Evolutionary conservation across 2,888 invertebrate genomes (phyloP), one percentile per base, ranked within the genome.

Genomic region (Mesochorus sp.): DNA sequence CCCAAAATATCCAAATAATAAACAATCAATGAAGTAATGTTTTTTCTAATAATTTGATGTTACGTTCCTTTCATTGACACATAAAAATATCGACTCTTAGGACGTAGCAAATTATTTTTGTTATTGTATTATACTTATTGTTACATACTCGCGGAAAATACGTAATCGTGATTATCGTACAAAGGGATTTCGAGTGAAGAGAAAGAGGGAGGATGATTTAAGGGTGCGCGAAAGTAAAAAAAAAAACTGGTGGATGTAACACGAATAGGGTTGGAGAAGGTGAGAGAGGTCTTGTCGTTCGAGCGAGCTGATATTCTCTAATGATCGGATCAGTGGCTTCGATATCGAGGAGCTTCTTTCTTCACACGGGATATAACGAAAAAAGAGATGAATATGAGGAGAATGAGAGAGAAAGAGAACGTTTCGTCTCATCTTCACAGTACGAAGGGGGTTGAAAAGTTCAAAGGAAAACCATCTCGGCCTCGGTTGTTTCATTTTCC

Each of bases 241-340:
- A 51, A 53, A 71, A 66, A 71, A 44, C 17, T 26, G 59, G 59
- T 5, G 31, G 26, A 51, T 31, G 53, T 66, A 57, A 68, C 34
- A 34, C 39, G 34, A 34, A 64, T 34, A n/a, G 34, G 17, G 57
- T 19, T n/a, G 26, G 53, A 62, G 28, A 62, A 12, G 39, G 28
- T 51, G 59, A 51, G n/a, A n/a, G 55, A 70, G 57, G 12, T 70
- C 37, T 51, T 47, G 28, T 64, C 67, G 61, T 75, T 62, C 12
- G 37, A 49, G 55, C 28, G 62, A 77, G 57, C 74, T 75, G 81
- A 80, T 81, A 81, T 79, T 80, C 76, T 79, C 51, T 79, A 81
- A 81, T 75, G 80, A 81, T 77, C 79, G 71, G 76, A 76, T 72
- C 68, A 74, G 67, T 67, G 67, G 61, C 66, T 51, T 42, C 47